Conservation (phyloP, 2,113 vertebrate genomes). For the Lethenteron reissneri region DNA sequence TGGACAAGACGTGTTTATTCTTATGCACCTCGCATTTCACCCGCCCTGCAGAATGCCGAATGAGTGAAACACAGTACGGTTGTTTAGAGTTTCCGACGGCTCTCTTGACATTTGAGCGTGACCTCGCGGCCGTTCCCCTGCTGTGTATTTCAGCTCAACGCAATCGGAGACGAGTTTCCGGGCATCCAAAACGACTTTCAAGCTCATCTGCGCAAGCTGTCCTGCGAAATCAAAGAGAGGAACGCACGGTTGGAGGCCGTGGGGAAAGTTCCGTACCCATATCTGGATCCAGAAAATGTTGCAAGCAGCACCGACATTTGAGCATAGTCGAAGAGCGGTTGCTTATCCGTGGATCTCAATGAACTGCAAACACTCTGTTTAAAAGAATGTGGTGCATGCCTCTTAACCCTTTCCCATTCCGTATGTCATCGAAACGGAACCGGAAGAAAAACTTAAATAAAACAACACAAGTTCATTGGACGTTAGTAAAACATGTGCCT, state of each 20-base stretch:
- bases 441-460: too few species aligned
- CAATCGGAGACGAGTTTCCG: slow-evolving; percentile 2
- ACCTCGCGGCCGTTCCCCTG: background rate
- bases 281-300: slow-evolving; percentile 2
- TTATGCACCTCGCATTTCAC: background rate
- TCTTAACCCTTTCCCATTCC: too few species aligned
- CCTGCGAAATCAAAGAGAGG: background rate
- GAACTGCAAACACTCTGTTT: too few species aligned
- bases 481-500: too few species aligned
- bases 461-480: too few species aligned
- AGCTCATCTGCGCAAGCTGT: background rate
- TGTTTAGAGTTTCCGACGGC: background rate
- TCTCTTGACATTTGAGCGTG: background rate
- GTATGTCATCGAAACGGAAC: too few species aligned
- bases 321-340: background rate
- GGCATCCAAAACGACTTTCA: slow-evolving; percentile 4
- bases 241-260: background rate
- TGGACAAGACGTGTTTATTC: background rate
- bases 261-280: background rate
- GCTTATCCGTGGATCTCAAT: background rate
- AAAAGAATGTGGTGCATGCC: too few species aligned
- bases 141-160: background rate
- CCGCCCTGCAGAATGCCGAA: background rate
- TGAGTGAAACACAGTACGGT: background rate
- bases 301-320: background rate